Percentiles rank a stretch among this genome's conserved stretches.
These are phyloP conservation scores for Perccottus glenii DNA, from an alignment of 2,113 vertebrate species.

Conservation along the genomic window DNA sequence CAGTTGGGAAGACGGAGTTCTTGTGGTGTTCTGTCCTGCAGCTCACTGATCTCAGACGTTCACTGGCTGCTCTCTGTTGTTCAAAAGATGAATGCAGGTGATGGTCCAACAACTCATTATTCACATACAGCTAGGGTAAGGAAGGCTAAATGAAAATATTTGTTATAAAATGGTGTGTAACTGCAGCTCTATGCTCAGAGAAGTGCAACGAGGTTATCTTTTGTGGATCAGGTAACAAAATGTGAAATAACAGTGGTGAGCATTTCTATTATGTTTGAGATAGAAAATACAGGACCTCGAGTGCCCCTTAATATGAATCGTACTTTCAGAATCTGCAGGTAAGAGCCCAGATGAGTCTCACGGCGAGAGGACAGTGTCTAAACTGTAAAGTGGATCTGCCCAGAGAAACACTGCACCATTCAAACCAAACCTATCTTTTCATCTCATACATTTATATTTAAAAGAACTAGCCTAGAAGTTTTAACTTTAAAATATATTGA, in stretches of 20 bases:
- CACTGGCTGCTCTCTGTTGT: too few relatives aligned
- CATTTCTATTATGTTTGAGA: constrained; percentile 36
- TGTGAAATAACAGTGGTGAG: constrained; percentile 6
- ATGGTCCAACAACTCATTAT: too few relatives aligned
- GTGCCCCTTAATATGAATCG: constrained; percentile 14
- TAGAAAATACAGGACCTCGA: constrained; percentile 21
- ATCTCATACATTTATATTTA: background rate
- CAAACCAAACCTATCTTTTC: constrained; percentile 35
- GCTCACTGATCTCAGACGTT: too few relatives aligned
- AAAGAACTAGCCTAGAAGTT: background rate
- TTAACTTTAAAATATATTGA: background rate
- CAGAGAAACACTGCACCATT: background rate
- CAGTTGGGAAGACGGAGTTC: too few relatives aligned
- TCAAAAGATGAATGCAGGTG: too few relatives aligned
- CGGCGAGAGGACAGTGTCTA: constrained; percentile 18
- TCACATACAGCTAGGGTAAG: too few relatives aligned
- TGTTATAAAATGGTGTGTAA: too few relatives aligned
- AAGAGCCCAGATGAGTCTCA: constrained; percentile 3
- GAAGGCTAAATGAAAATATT: too few relatives aligned
- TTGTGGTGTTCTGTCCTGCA: too few relatives aligned
- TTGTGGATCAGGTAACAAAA: constrained; percentile 23
- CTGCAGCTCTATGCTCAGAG: too few relatives aligned
- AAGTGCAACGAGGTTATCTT: background rate
- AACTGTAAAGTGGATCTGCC: constrained; percentile 42
- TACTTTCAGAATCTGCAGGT: constrained; percentile 19